Conservation (phyloP, 2,113 vertebrate species). For the Oriolus oriolus region DNA sequence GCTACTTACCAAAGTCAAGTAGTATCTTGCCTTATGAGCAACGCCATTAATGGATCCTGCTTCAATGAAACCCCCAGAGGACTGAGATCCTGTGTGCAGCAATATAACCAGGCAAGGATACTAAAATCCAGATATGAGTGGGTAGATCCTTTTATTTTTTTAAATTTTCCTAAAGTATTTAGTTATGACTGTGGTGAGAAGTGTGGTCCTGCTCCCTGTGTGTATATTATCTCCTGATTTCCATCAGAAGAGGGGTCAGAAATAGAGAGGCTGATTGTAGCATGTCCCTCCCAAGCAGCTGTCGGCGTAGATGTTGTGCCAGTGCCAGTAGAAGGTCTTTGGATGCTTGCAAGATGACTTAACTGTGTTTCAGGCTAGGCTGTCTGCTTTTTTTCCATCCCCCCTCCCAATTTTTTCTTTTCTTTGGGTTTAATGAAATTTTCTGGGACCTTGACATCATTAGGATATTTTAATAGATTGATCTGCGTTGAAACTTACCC, state of each 20-base stretch:
- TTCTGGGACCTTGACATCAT: neutral
- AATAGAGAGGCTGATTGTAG: neutral
- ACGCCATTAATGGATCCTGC: neutral
- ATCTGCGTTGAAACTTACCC: neutral
- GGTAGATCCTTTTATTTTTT: neutral
- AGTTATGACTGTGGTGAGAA: neutral
- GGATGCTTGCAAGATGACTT: neutral
- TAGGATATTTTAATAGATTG: neutral
- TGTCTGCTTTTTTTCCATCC: neutral
- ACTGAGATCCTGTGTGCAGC: neutral
- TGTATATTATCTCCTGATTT: neutral
- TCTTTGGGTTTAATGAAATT: neutral
- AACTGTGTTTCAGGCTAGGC: neutral
- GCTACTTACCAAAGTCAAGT: conserved; percentile 43
- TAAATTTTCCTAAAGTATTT: neutral
- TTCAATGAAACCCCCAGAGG: conserved; percentile 35
- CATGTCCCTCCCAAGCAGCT: neutral
- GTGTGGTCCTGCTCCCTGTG: neutral
- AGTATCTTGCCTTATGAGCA: conserved; percentile 48
- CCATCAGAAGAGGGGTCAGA: neutral
- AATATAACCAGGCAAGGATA: neutral
- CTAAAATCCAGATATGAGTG: neutral
- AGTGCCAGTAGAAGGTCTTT: neutral
- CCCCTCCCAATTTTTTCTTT: neutral
- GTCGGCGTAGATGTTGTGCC: neutral